Evolutionary conservation across 2,113 vertebrate genomes (phyloP), one percentile per base, ranked within the genome.

Genomic region (Geococcyx californianus): DNA sequence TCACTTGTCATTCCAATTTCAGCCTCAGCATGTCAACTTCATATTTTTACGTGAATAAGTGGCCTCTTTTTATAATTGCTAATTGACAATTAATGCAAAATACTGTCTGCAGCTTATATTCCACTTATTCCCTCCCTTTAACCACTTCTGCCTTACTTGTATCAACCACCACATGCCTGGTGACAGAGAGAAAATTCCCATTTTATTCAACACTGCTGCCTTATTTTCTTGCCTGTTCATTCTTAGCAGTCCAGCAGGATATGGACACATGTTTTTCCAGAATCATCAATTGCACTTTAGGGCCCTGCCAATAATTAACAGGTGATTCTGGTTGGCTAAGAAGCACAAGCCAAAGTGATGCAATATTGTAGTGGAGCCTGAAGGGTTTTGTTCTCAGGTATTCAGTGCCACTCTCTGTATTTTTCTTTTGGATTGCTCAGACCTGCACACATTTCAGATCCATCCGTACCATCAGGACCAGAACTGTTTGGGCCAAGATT

Each of bases 361-460:
- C 29, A 66, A 3, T 11, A 18, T 21, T 9, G 1, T 2, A 5
- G 24, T 2, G 44, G 11, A 26, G 10, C 44, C 58, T 52, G 63
- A 17, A 74, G 26, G 47, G 28, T 60, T 47, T 44, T 56, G 16
- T 29, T 29, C 47, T n/a, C 13, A 4, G 38, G 10, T 29, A 18
- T 5, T 66, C 24, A 7, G 51, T 16, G 8, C 44, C 8, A 3
- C 29, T n/a, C 10, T 69, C 60, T 1, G 3, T 33, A 9, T 40
- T 78, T 69, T 29, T 72, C 12, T 16, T 0, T 6, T 25, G 13
- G 24, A 11, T 31, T 45, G 34, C 45, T 58, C 31, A 9, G 15
- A 33, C 4, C 55, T 18, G 4, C 3, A 0, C 4, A 2, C 1
- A 1, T 54, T 33, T 54, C 73, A 49, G n/a, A 34, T 9, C 10